Conservation (phyloP, 1,140 invertebrate species). For the Branchinecta lindahli region DNA sequence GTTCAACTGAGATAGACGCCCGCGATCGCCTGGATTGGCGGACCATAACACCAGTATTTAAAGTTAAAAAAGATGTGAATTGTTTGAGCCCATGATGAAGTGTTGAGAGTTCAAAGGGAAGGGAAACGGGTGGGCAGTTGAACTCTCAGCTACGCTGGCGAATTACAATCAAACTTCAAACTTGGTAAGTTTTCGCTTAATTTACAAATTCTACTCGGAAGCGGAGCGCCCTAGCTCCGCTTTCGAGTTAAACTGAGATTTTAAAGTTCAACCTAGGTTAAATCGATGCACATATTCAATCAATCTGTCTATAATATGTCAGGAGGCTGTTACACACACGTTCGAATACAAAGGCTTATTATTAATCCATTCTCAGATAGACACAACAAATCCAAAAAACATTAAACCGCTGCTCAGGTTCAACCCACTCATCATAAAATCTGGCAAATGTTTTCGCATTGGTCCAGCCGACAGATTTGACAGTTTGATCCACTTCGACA, state of each 20-base stretch:
- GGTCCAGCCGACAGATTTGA: not conserved
- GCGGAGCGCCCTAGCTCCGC: too few species aligned
- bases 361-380: not conserved
- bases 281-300: not conserved
- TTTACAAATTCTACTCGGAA: too few species aligned
- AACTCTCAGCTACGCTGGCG: too few species aligned
- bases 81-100: not conserved
- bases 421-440: too few species aligned
- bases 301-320: not conserved
- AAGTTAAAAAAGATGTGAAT: too few species aligned
- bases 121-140: not conserved
- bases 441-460: not conserved
- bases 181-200: too few species aligned
- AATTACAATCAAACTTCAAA: too few species aligned
- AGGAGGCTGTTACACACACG: not conserved
- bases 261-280: not conserved
- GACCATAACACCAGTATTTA: too few species aligned
- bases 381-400: not conserved
- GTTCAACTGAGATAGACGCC: too few species aligned
- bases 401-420: not conserved
- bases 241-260: too few species aligned
- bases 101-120: slow-evolving; percentile 4
- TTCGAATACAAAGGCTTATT: not conserved
- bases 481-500: not conserved
- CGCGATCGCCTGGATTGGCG: too few species aligned